Evolutionary conservation across 2,113 vertebrate genomes (phyloP), one percentile per base, ranked within the genome.

Genomic region (Notiomystis cincta): DNA sequence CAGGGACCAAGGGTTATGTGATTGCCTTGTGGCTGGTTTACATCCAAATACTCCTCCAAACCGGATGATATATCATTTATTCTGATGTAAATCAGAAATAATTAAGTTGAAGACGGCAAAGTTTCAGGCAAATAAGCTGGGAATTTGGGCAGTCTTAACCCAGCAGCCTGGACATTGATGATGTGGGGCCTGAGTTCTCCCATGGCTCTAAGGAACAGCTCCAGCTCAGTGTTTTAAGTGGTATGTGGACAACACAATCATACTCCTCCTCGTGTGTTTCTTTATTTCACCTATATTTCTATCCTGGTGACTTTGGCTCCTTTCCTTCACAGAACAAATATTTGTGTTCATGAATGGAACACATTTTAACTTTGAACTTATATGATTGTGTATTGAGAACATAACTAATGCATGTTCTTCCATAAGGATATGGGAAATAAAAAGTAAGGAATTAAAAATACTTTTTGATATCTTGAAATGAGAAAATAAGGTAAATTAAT

Each of bases 201-300:
- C 30, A 8, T 22, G 37, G 21, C 66, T 37, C 40, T 77, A 7
- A 20, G n/a, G 51, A 82, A 4, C 30, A 48, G 25, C 33, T 67
- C 45, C 58, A 76, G n/a, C 47, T 45, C 38, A 15, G 3, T 17
- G 31, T 89, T 89, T 88, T 17, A 61, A 57, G 53, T 31, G 11
- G 6, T 35, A 11, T 0, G 0, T 62, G 54, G n/a, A 13, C 0
- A 3, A 44, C 40, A 53, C 30, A 60, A 6, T 57, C 28, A 1
- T 22, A 20, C 6, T 47, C 19, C 19, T 83, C 8, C 15, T 6
- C 2, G 6, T 0, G 0, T 31, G 23, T 70, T 77, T 76, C 53
- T 80, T 79, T 25, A 40, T 64, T 62, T 64, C 31, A 54, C 19
- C 15, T 78, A 80, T 5, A 5, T 56, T 86, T 78, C 50, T 44